These are phyloP conservation scores for Diorhabda sublineata DNA, from an alignment of 1,140 invertebrate species.

Conservation along the genomic window DNA sequence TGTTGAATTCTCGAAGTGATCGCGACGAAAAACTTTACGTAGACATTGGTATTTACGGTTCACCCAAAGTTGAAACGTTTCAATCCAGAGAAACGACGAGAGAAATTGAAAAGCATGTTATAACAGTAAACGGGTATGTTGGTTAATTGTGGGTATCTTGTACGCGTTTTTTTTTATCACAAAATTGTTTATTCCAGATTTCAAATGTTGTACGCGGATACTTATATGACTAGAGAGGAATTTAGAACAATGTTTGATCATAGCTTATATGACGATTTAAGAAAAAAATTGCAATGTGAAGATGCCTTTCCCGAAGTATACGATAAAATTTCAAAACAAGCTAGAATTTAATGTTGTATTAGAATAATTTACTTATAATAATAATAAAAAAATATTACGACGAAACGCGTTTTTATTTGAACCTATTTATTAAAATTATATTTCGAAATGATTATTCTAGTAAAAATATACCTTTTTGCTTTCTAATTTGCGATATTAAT, in stretches of 20 bases:
- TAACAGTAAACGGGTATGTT: slow-evolving; percentile 60
- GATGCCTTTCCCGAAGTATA: slow-evolving; percentile 80
- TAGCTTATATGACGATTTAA: slow-evolving; percentile 67
- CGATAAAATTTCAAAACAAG: slow-evolving; percentile 70
- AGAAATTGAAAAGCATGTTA: slow-evolving; percentile 67
- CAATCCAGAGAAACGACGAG: slow-evolving; percentile 64
- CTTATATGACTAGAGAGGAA: slow-evolving; percentile 69
- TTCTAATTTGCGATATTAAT: too few relatives aligned
- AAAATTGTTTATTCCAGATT: slow-evolving; percentile 47
- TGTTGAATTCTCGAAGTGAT: slow-evolving; percentile 56
- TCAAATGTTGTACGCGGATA: slow-evolving; percentile 85
- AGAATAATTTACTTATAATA: too few relatives aligned
- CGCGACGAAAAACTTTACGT: slow-evolving; percentile 61
- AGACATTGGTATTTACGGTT: slow-evolving; percentile 76
- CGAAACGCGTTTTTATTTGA: too few relatives aligned
- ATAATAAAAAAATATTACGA: too few relatives aligned
- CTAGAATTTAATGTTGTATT: slow-evolving; percentile 44
- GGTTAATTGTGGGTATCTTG: background rate
- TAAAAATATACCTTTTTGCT: too few relatives aligned
- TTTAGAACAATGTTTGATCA: slow-evolving; percentile 84
- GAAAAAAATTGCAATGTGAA: slow-evolving; percentile 57
- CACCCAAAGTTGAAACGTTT: slow-evolving; percentile 61
- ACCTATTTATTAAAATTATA: too few relatives aligned
- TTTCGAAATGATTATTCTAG: too few relatives aligned
- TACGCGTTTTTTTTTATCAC: background rate